A percentile compares a stretch with the other conserved stretches of the same genome.
Conservation (phyloP, 2,113 vertebrate genomes). For the Aegithalos caudatus region DNA sequence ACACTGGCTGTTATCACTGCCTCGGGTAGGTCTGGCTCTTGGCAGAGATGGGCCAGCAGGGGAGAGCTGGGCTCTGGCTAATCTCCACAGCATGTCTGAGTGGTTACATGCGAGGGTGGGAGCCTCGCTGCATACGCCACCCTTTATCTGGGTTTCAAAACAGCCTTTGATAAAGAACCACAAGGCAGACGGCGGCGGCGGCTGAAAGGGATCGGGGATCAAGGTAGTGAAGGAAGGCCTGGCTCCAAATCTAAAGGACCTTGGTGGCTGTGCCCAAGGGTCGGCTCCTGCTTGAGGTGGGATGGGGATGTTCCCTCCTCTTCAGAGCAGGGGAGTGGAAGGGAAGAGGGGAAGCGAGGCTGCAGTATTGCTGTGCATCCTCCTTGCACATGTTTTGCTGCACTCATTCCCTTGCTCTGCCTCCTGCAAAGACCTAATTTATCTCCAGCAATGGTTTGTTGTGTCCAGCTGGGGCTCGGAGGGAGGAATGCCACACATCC, state of each 20-base stretch:
- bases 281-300: fast-evolving
- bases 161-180: conserved; percentile 32
- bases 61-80: neutral
- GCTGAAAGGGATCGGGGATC: neutral
- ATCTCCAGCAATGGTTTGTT: neutral
- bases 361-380: neutral
- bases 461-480: neutral
- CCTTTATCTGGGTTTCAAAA: neutral
- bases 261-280: fast-evolving
- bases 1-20: fast-evolving
- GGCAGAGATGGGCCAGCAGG: neutral
- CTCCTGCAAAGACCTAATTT: neutral
- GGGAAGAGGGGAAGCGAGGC: neutral
- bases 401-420: neutral
- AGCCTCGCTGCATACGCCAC: neutral
- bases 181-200: neutral
- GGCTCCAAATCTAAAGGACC: neutral
- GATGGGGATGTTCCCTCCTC: neutral
- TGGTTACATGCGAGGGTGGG: neutral
- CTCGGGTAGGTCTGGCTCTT: fast-evolving
- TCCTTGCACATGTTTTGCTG: neutral
- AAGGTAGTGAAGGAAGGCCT: neutral
- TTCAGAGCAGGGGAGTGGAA: neutral
- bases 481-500: neutral
- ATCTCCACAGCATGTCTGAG: neutral